These are phyloP conservation scores for Corythoichthys haematopterus DNA, from an alignment of 2,113 vertebrate genomes.

Conservation along the genomic window DNA sequence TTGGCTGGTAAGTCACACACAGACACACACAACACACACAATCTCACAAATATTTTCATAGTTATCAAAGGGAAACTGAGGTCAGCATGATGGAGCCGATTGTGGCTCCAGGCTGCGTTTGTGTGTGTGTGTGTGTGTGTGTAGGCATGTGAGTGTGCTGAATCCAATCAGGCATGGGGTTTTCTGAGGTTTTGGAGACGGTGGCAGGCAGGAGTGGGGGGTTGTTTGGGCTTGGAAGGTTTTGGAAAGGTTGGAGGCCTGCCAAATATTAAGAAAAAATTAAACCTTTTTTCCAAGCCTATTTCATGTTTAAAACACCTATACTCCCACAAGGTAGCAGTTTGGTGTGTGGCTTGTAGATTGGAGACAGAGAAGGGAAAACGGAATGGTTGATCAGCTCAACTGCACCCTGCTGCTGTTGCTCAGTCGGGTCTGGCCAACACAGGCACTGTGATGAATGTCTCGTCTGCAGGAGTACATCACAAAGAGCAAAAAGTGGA, in stretches of 20 bases:
- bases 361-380: conserved; percentile 40
- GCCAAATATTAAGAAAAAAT: conserved; percentile 51
- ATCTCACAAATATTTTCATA: conserved; percentile 48
- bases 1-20: conserved; percentile 77
- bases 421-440: conserved; percentile 63
- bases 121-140: conserved; percentile 22
- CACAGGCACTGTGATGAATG: conserved; percentile 65
- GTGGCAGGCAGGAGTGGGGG: conserved; percentile 25
- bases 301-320: conserved; percentile 62
- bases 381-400: conserved; percentile 61
- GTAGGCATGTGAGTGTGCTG: conserved; percentile 26
- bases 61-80: conserved; percentile 57
- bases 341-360: conserved; percentile 30
- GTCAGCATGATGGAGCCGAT: conserved; percentile 65
- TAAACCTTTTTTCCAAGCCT: conserved; percentile 26
- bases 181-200: conserved; percentile 47
- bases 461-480: conserved; percentile 67
- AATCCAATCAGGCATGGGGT: conserved; percentile 36
- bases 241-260: conserved; percentile 54
- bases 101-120: conserved; percentile 39
- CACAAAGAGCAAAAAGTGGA: conserved; percentile 64
- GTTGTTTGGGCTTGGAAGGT: conserved; percentile 31
- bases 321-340: conserved; percentile 46
- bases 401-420: conserved; percentile 57
- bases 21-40: conserved; percentile 40